Base-by-base conservation (phyloP, 1,140 invertebrate genomes). In the Papilio polyxenes region DNA sequence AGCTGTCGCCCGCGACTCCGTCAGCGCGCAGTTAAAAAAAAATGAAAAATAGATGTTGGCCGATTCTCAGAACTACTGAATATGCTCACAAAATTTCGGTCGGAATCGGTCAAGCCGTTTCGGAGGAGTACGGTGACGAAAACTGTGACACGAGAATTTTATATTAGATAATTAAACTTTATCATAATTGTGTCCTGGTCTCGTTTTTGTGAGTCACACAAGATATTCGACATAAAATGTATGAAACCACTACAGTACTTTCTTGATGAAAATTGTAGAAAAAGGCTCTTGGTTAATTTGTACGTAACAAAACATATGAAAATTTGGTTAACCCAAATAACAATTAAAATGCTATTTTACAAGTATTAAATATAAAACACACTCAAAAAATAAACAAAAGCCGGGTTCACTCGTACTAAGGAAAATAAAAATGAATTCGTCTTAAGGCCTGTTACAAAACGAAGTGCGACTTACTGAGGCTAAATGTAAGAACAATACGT, bases 401-500 rank as follows among this genome's bases (percentile, higher is more conserved):
- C 31, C 13, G 65, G 31, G 65, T 37, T 65, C 31, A 31, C 31
- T 37, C 2, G 20, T n/a, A 23, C n/a, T 7, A 49, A 20, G n/a
- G 11, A 53, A 77, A 76, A 20, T 9, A 31, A 77, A 77, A 77
- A 76, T 23, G 20, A 53, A 77, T 77, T 77, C 48, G 11, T 23
- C 44, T 53, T 11, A 31, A 77, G 49, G 75, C 44, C 51, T 10
- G 48, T 53, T 77, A 53, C 74, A 49, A 13, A 77, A 75, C 48
- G 44, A 77, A 77, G 75, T 53, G 44, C 10, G 75, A 53, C 75
- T 77, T 77, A 53, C 75, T 13, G 75, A 13, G 11, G 49, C 48
- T 77, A 77, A 77, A 77, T 77, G 75, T 49, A 53, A 20, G n/a
- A 76, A 77, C 75, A 77, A 77, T 77, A 17, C 40, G 49, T 15